Percentiles rank a stretch among this genome's conserved stretches.
These are phyloP conservation scores for Macropodus opercularis DNA, from an alignment of 2,797 vertebrate species.

Conservation along the genomic window DNA sequence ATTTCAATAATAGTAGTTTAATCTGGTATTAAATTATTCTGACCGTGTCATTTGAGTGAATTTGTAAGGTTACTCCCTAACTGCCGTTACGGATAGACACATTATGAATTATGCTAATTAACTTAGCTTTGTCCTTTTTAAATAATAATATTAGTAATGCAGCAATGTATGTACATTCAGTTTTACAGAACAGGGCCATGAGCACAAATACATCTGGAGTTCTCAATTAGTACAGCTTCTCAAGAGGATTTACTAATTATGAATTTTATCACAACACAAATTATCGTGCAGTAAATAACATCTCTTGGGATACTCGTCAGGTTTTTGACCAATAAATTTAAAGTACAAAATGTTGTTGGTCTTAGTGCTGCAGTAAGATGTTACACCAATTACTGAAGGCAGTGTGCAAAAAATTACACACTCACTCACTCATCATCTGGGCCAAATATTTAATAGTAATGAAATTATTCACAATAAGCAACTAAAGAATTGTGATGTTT, in stretches of 20 bases:
- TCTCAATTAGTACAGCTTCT: not conserved
- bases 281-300: not conserved
- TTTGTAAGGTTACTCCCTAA: constrained; percentile 15
- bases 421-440: too few relatives aligned
- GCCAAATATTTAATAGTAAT: too few relatives aligned
- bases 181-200: not conserved
- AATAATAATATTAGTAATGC: constrained; percentile 15
- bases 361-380: too few relatives aligned
- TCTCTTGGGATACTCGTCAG: not conserved
- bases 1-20: constrained; percentile 33
- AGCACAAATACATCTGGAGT: not conserved
- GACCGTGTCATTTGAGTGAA: constrained; percentile 17
- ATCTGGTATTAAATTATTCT: constrained; percentile 44
- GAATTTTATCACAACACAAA: constrained; percentile 4
- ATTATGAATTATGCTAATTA: too few relatives aligned
- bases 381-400: too few relatives aligned
- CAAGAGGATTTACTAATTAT: not conserved
- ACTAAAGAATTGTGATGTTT: too few relatives aligned
- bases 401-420: too few relatives aligned
- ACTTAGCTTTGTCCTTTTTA: constrained; percentile 28
- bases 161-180: constrained; percentile 5
- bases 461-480: too few relatives aligned
- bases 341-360: too few relatives aligned
- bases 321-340: not conserved
- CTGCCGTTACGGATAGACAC: constrained; percentile 11